Conservation (phyloP, 2,797 vertebrate genomes). For the Steatocranus sp. region DNA sequence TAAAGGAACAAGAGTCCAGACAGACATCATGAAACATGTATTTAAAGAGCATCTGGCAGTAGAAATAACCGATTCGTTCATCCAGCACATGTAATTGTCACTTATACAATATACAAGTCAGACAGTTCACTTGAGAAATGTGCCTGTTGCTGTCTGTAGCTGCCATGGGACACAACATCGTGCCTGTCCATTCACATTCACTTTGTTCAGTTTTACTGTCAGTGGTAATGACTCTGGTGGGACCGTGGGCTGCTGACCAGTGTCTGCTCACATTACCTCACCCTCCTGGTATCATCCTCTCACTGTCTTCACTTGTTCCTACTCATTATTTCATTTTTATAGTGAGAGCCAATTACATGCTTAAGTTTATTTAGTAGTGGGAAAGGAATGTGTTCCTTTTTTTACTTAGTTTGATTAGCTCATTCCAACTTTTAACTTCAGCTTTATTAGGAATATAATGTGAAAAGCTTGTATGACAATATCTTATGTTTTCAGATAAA, state of each 20-base stretch:
- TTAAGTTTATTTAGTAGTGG: neutral
- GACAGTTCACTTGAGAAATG: neutral
- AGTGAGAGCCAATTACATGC: neutral
- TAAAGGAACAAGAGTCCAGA: conserved; percentile 25
- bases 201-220: neutral
- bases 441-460: neutral
- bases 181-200: neutral
- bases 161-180: neutral
- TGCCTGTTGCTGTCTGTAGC: neutral
- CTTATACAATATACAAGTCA: neutral
- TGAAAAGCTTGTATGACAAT: neutral
- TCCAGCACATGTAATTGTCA: neutral
- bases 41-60: conserved; percentile 24
- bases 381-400: neutral
- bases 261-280: conserved; percentile 21
- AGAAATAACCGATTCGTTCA: neutral
- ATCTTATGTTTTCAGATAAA: neutral
- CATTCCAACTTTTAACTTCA: neutral
- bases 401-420: neutral
- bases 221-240: neutral
- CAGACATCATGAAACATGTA: conserved; percentile 31
- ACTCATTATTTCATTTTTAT: neutral
- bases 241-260: neutral
- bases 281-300: neutral
- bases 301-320: conserved; percentile 3